Evolutionary conservation across 2,888 invertebrate genomes (phyloP).

Genomic region (Caenorhabditis sulstoni): DNA sequence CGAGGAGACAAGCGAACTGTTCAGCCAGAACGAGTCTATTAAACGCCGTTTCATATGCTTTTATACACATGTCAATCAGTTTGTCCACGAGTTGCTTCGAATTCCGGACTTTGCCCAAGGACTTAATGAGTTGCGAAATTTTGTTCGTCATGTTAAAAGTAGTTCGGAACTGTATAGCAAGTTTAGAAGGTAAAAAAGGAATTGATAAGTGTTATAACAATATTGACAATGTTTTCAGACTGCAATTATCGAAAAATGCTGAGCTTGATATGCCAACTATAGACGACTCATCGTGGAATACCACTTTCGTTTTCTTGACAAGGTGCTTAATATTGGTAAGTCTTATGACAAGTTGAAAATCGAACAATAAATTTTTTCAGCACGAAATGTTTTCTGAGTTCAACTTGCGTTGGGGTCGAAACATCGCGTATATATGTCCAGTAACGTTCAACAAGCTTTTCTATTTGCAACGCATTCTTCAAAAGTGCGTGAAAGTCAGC

Average conservation of each 20-base stretch:
- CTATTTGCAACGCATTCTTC: slow-evolving; percentile 12
- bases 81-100: slow-evolving; percentile 9
- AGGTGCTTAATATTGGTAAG: slow-evolving; percentile 31
- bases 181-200: slow-evolving; percentile 53
- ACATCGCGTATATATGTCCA: too few species aligned
- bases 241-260: slow-evolving; percentile 20
- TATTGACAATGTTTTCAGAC: slow-evolving; percentile 21
- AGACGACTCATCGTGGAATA: slow-evolving; percentile 18
- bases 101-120: slow-evolving; percentile 19
- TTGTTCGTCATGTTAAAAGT: slow-evolving; percentile 6
- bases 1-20: neutral
- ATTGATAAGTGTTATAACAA: too few species aligned
- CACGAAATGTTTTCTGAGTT: slow-evolving; percentile 34
- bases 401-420: neutral
- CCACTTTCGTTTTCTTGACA: slow-evolving; percentile 15
- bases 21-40: neutral
- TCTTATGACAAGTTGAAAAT: neutral
- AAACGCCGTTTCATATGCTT: slow-evolving; percentile 40
- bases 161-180: slow-evolving; percentile 25
- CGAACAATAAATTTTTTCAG: slow-evolving; percentile 22
- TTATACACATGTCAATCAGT: slow-evolving; percentile 16
- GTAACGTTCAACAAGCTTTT: slow-evolving; percentile 5
- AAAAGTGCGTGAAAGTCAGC: slow-evolving; percentile 6
- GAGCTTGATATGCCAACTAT: slow-evolving; percentile 29
- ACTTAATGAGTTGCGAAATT: slow-evolving; percentile 2